Evolutionary conservation across 2,797 vertebrate species (phyloP).

Genomic region (Jordanella pulchra): DNA sequence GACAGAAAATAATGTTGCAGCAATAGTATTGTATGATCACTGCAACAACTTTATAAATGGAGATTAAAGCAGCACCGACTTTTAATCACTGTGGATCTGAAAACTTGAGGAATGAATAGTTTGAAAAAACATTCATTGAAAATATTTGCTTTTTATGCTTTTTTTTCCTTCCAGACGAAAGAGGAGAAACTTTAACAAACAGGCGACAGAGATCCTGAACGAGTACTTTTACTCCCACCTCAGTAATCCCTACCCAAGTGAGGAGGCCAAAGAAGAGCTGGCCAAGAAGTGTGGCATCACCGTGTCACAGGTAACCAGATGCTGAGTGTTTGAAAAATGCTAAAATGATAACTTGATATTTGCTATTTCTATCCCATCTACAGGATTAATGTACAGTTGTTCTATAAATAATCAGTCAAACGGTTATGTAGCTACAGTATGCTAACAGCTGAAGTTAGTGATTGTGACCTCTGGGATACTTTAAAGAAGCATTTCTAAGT

Average conservation of each 20-base stretch:
- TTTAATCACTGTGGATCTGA: neutral
- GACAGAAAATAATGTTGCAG: neutral
- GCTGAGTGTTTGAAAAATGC: too few relatives aligned
- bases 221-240: constrained; percentile 99
- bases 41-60: neutral
- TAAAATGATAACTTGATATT: too few relatives aligned
- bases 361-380: too few relatives aligned
- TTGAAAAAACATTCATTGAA: neutral
- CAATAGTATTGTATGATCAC: neutral
- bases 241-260: constrained; percentile 99
- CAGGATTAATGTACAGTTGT: too few relatives aligned
- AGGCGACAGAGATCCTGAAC: constrained; percentile 98
- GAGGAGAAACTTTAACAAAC: constrained; percentile 99
- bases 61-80: neutral
- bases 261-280: constrained; percentile 99
- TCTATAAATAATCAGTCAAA: too few relatives aligned
- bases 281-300: constrained; percentile 99
- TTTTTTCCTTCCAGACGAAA: constrained; percentile 85
- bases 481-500: too few relatives aligned
- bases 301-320: constrained; percentile 90
- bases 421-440: too few relatives aligned
- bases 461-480: too few relatives aligned
- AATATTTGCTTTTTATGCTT: neutral
- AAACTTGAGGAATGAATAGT: neutral
- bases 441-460: too few relatives aligned